Conservation (phyloP, 2,797 vertebrate genomes). For the Pseudochromis fuscus region DNA sequence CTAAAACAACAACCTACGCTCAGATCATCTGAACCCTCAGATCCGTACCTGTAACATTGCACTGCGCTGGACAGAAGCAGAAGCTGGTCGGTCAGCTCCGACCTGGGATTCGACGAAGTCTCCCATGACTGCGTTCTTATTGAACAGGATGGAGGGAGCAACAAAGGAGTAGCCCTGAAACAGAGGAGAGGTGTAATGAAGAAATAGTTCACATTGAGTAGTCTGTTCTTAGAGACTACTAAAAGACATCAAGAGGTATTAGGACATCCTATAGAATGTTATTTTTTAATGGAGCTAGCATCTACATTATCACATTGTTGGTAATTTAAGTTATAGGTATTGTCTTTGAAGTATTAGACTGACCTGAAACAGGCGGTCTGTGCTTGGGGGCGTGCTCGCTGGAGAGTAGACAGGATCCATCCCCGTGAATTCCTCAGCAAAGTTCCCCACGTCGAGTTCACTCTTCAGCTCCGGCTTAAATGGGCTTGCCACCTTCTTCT, state of each 20-base stretch:
- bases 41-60: slow-evolving; percentile 90
- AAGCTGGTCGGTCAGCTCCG: slow-evolving; percentile 87
- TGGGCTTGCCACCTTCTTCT: slow-evolving; percentile 89
- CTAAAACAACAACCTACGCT: not conserved
- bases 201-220: not conserved
- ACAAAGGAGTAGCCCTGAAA: slow-evolving; percentile 94
- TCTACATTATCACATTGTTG: not conserved
- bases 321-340: not conserved
- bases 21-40: not conserved
- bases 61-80: slow-evolving; percentile 90
- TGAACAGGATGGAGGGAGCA: slow-evolving; percentile 94
- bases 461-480: slow-evolving; percentile 92
- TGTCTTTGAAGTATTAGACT: not conserved
- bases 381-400: slow-evolving; percentile 90
- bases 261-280: not conserved
- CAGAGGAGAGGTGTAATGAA: not conserved
- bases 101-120: slow-evolving; percentile 86
- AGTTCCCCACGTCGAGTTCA: slow-evolving; percentile 93
- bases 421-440: slow-evolving; percentile 94
- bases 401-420: slow-evolving; percentile 95
- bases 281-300: not conserved
- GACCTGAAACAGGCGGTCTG: slow-evolving; percentile 91
- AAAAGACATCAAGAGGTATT: too few relatives aligned
- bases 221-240: not conserved
- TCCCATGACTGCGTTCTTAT: slow-evolving; percentile 91